Evolutionary conservation across 2,797 vertebrate genomes (phyloP).

Genomic region (Clarias pachynema): DNA sequence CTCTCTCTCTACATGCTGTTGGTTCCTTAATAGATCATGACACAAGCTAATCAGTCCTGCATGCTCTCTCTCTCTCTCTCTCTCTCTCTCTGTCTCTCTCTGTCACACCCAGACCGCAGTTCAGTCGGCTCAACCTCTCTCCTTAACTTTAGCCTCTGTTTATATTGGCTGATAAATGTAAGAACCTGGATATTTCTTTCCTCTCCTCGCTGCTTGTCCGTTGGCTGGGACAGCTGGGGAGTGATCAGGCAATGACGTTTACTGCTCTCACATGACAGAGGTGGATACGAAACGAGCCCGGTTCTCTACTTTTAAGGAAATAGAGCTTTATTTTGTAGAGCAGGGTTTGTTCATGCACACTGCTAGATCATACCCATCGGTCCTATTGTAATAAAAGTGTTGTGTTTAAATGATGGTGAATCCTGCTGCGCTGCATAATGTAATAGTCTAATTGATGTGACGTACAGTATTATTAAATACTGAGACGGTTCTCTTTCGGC

Average conservation of each 20-base stretch:
- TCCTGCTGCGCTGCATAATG: neutral
- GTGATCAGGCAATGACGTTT: constrained; percentile 7
- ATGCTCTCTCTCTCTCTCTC: neutral
- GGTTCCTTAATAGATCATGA: neutral
- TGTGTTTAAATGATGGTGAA: neutral
- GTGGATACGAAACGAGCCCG: neutral
- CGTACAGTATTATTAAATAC: neutral
- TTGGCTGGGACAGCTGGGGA: constrained; percentile 30
- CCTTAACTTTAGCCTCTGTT: constrained; percentile 32
- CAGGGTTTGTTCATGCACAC: neutral
- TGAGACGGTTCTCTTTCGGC: neutral
- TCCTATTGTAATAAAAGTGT: neutral
- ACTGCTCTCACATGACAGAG: constrained; percentile 4
- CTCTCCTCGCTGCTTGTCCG: neutral
- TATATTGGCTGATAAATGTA: constrained; percentile 37
- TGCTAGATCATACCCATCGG: neutral
- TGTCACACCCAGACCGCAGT: neutral
- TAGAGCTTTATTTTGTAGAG: neutral
- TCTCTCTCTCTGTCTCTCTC: neutral
- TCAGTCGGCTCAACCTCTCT: neutral
- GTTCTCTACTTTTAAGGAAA: constrained; percentile 1
- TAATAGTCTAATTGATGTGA: constrained; percentile 5
- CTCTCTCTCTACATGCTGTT: neutral
- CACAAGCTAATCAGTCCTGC: neutral
- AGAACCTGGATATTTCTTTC: constrained; percentile 19